phyloP scores from a whole-genome alignment of 2,888 invertebrate species.

The Agriopis aurantiaria region DNA sequence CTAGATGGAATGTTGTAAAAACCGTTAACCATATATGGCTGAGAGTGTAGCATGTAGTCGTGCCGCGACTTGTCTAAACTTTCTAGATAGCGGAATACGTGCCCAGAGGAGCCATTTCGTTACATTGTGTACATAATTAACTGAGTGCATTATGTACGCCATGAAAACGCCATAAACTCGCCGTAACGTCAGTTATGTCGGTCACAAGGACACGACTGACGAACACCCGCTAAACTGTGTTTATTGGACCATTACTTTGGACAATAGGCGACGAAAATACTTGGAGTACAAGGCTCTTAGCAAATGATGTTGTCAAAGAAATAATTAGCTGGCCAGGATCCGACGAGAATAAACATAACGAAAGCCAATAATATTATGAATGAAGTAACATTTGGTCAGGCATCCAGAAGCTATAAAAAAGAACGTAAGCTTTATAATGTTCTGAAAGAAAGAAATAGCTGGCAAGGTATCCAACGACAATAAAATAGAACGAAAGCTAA shows the following conservation, averaged over 20 bases:
- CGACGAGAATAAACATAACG: too few species aligned
- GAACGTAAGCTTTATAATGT: too few species aligned
- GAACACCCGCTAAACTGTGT: conserved; percentile 42
- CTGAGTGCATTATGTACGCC: conserved; percentile 52
- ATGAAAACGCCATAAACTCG: conserved; percentile 53
- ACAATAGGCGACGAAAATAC: conserved; percentile 29
- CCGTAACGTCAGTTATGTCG: conserved; percentile 38
- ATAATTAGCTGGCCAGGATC: too few species aligned
- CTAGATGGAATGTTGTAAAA: background rate
- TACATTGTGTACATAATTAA: conserved; percentile 59
- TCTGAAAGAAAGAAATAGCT: too few species aligned
- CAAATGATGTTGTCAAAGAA: background rate
- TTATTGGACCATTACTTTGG: conserved; percentile 31
- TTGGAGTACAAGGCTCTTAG: background rate
- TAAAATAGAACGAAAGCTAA: too few species aligned
- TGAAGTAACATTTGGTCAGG: too few species aligned
- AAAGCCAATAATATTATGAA: too few species aligned
- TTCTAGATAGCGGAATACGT: conserved; percentile 45
- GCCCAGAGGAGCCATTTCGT: conserved; percentile 44
- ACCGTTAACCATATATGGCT: background rate
- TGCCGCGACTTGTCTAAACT: conserved; percentile 11
- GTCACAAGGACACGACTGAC: conserved; percentile 51
- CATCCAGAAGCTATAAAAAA: too few species aligned
- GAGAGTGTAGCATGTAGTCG: background rate
- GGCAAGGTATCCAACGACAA: too few species aligned